Conservation (phyloP, 2,888 invertebrate genomes). For the Cheilosia variabilis region DNA sequence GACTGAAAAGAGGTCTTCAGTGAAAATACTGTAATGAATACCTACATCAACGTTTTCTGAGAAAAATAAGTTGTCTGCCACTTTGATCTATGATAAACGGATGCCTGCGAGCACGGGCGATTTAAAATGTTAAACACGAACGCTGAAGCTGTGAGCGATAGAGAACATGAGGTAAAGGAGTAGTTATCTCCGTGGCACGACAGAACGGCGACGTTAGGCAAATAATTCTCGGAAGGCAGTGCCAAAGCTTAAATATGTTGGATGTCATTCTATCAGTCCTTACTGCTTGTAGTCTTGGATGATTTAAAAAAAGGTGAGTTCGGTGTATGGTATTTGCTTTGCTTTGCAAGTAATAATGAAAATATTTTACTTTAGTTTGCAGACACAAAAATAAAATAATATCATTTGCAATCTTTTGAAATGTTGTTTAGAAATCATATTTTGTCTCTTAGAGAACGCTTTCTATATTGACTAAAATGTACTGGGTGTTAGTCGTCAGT, state of each 20-base stretch:
- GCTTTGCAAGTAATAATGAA: slow-evolving; percentile 4
- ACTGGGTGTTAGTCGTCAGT: too few species aligned
- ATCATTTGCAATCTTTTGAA: too few species aligned
- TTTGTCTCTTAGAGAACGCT: too few species aligned
- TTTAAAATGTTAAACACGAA: slow-evolving; percentile 74
- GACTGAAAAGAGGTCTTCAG: slow-evolving; percentile 37
- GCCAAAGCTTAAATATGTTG: slow-evolving; percentile 64
- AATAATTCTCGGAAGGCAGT: slow-evolving; percentile 37
- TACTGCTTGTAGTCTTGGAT: slow-evolving; percentile 25
- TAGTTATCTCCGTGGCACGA: slow-evolving; percentile 44
- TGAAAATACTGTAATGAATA: slow-evolving; percentile 65
- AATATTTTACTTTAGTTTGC: background rate
- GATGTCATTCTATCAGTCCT: slow-evolving; percentile 60
- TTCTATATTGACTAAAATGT: too few species aligned
- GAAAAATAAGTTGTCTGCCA: slow-evolving; percentile 71
- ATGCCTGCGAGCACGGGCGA: slow-evolving; percentile 68
- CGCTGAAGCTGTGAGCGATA: slow-evolving; percentile 43
- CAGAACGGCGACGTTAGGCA: slow-evolving; percentile 47
- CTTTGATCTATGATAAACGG: slow-evolving; percentile 72
- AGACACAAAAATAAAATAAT: too few species aligned
- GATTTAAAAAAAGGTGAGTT: slow-evolving; percentile 6
- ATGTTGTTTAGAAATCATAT: too few species aligned
- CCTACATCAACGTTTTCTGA: slow-evolving; percentile 62
- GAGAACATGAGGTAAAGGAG: slow-evolving; percentile 49
- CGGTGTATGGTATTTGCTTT: background rate